These are phyloP conservation scores for Cerceris rybyensis DNA, from an alignment of 2,888 invertebrate genomes.

Conservation along the genomic window DNA sequence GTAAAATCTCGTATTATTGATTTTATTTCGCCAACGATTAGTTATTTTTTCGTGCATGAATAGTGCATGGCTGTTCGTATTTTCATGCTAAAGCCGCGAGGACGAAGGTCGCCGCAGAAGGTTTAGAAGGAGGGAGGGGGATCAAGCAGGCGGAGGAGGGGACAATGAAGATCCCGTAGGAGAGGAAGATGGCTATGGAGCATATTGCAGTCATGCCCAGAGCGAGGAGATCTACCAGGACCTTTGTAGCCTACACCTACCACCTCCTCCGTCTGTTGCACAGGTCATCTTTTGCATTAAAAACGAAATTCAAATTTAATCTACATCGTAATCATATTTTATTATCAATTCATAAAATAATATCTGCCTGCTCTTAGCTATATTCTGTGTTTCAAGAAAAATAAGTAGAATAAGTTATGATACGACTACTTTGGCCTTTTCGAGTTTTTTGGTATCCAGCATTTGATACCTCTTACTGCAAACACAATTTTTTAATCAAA, in stretches of 20 bases:
- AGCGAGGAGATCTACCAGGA: slow-evolving; percentile 98
- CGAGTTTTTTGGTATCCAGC: slow-evolving; percentile 20
- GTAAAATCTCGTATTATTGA: slow-evolving; percentile 33
- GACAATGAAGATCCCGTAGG: slow-evolving; percentile 78
- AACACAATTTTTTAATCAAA: slow-evolving; percentile 1
- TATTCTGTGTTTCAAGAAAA: not conserved
- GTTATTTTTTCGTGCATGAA: slow-evolving; percentile 53
- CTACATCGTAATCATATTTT: not conserved
- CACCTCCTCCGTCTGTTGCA: slow-evolving; percentile 82
- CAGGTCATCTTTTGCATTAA: slow-evolving; percentile 76
- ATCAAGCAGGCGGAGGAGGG: slow-evolving; percentile 74
- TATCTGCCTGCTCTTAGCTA: not conserved
- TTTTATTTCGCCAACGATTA: slow-evolving; percentile 44
- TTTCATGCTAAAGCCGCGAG: slow-evolving; percentile 79
- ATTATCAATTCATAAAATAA: too few relatives aligned
- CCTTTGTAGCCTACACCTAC: slow-evolving; percentile 89
- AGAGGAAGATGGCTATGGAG: slow-evolving; percentile 86
- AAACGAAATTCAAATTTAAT: not conserved
- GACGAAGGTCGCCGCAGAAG: slow-evolving; percentile 79
- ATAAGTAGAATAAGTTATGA: slow-evolving; percentile 9
- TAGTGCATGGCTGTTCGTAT: slow-evolving; percentile 79
- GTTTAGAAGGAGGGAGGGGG: slow-evolving; percentile 77
- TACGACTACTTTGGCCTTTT: slow-evolving; percentile 15
- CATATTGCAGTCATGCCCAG: slow-evolving; percentile 88
- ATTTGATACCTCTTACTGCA: not conserved